These are phyloP conservation scores for Leguminivora glycinivorella DNA, from an alignment of 1,140 invertebrate genomes.

Conservation along the genomic window DNA sequence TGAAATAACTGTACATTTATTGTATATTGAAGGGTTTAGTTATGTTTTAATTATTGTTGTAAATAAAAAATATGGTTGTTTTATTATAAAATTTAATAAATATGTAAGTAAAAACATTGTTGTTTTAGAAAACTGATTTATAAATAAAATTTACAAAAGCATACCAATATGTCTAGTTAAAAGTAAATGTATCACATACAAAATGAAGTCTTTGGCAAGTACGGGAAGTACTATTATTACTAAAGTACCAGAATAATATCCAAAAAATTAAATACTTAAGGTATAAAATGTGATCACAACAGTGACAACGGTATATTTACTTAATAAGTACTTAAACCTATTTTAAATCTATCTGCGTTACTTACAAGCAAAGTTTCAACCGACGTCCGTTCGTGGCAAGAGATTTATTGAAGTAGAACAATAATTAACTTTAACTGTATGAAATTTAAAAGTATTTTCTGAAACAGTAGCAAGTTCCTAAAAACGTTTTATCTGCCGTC, in stretches of 20 bases:
- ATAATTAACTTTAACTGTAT: not conserved
- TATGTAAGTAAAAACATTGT: conserved; percentile 36
- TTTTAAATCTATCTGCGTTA: conserved; percentile 5
- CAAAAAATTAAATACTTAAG: conserved; percentile 31
- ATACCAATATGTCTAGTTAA: conserved; percentile 49
- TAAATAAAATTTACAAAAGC: conserved; percentile 59
- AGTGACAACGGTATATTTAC: conserved; percentile 19
- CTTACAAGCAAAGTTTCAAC: not conserved
- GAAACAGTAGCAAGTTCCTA: not conserved
- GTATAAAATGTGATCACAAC: conserved; percentile 13
- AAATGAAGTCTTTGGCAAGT: conserved; percentile 73
- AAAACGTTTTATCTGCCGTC: not conserved
- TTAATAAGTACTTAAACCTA: conserved; percentile 18
- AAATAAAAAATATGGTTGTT: conserved; percentile 33
- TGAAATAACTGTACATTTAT: not conserved
- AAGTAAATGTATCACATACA: conserved; percentile 73
- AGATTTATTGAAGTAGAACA: not conserved
- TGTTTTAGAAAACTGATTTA: conserved; percentile 46
- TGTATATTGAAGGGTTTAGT: conserved; percentile 2
- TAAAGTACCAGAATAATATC: conserved; percentile 22
- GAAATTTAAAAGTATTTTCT: not conserved
- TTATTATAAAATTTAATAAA: conserved; percentile 44
- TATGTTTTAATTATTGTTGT: not conserved
- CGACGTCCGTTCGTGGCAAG: not conserved
- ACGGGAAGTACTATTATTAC: conserved; percentile 49